Base-by-base conservation (phyloP, 2,888 invertebrate genomes). In the Dexiosoma caninum region DNA sequence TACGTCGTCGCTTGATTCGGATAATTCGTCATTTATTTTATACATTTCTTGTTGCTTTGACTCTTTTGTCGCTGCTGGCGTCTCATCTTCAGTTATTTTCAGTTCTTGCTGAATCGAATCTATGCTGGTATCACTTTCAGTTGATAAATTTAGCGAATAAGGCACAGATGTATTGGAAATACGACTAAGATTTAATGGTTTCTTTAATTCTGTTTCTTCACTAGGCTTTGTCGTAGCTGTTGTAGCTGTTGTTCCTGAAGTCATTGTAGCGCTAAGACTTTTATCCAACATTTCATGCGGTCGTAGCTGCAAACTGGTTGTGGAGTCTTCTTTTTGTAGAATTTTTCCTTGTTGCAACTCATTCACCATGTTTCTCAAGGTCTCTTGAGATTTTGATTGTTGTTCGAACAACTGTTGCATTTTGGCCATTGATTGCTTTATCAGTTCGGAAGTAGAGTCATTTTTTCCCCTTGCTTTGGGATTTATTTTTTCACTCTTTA, bases 401-500 rank as follows among this genome's bases (percentile, higher is more conserved):
- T 78, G 67, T 35, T 67, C 78, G 16, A 88, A 88, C 0, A 88
- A 84, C 40, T 84, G 69, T 53, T 88, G 84, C 87, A 88, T 88
- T 83, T 85, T 86, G 44, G 85, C 86, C 85, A 89, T 85, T 8
- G 88, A 88, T 2, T 85, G 87, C 53, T 86, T 85, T 14, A 87
- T 69, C 19, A 84, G 30, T 8, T 74, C 19, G 1, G 66, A 57
- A n/a, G 62, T 64, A 9, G 27, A 44, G 14, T 42, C 72, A 2
- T 10, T n/a, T n/a, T 35, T 19, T 37, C 7, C 35, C 1, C 0
- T 16, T 23, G 53, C 2, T 1, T 35, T 71, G 9, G 40, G 21
- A 37, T 21, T 21, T 21, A n/a, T 10, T 10, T 53, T 23, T 1
- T 27, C 0, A 27, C 23, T 51, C 10, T 57, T 78, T 40, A 44